phyloP scores from a whole-genome alignment of 2,113 vertebrate genomes.

The Hucho hucho region DNA sequence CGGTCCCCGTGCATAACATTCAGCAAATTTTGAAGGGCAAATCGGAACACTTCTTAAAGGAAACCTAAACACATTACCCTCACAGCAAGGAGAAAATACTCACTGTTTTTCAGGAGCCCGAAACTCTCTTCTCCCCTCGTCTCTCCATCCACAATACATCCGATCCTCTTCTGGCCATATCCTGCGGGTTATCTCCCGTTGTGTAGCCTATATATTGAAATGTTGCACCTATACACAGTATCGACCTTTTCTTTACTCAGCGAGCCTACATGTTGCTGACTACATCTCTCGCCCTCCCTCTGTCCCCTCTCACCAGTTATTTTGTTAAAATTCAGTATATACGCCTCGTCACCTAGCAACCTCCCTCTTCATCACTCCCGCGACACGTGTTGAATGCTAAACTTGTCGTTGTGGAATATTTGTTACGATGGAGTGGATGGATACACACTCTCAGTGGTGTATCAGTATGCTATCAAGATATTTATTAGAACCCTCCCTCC shows the following conservation, averaged over 20 bases:
- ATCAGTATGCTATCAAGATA: conserved; percentile 40
- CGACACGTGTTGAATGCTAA: conserved; percentile 82
- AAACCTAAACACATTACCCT: conserved; percentile 38
- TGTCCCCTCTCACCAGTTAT: conserved; percentile 54
- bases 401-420: conserved; percentile 58
- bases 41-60: conserved; percentile 53
- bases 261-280: conserved; percentile 77
- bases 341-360: conserved; percentile 80
- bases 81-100: conserved; percentile 49
- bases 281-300: conserved; percentile 49
- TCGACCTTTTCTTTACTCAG: conserved; percentile 65
- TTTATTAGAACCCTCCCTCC: conserved; percentile 24
- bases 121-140: conserved; percentile 55
- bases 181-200: conserved; percentile 39
- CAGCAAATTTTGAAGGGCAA: conserved; percentile 68
- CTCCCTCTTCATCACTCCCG: conserved; percentile 64
- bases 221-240: conserved; percentile 48
- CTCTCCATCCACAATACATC: conserved; percentile 62
- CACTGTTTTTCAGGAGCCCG: conserved; percentile 66
- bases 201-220: conserved; percentile 23
- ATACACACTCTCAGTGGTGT: conserved; percentile 20
- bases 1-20: conserved; percentile 5
- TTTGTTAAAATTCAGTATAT: conserved; percentile 82
- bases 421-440: conserved; percentile 13
- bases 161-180: conserved; percentile 68